Evolutionary conservation across 2,888 invertebrate genomes (phyloP).

Genomic region (Vandiemenella viatica): DNA sequence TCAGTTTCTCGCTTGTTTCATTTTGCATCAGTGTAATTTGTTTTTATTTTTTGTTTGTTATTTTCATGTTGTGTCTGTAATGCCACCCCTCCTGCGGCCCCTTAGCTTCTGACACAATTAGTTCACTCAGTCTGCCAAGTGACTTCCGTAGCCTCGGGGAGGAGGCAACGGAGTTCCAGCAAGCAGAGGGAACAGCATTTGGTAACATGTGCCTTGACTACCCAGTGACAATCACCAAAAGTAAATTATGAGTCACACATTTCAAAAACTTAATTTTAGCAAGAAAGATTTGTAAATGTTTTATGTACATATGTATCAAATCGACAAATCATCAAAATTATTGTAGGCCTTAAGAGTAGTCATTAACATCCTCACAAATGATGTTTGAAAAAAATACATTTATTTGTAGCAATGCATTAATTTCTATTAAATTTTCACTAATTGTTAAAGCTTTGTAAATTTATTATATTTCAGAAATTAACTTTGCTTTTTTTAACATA

Average conservation of each 20-base stretch:
- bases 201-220: conserved; percentile 15
- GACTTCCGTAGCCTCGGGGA: conserved; percentile 18
- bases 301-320: no score
- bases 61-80: no score
- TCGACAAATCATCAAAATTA: not conserved
- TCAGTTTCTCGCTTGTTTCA: conserved; percentile 8
- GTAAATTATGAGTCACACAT: conserved; percentile 12
- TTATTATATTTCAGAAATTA: not conserved
- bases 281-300: no score
- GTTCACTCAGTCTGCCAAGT: conserved; percentile 20
- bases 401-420: not conserved
- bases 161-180: conserved; percentile 17
- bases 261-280: not conserved
- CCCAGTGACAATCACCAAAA: conserved; percentile 17
- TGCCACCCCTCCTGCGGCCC: no score
- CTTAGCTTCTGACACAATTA: conserved; percentile 21
- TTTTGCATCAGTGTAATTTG: conserved; percentile 12
- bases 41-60: conserved; percentile 13
- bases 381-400: not conserved
- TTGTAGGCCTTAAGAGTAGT: not conserved
- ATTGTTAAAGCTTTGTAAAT: not conserved
- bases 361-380: not conserved
- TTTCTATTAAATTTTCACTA: not conserved
- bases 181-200: conserved; percentile 13
- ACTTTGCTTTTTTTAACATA: not conserved